Evolutionary conservation across 2,113 vertebrate genomes (phyloP), one percentile per base, ranked within the genome.

Genomic region (Brachypodius melanocephalos): DNA sequence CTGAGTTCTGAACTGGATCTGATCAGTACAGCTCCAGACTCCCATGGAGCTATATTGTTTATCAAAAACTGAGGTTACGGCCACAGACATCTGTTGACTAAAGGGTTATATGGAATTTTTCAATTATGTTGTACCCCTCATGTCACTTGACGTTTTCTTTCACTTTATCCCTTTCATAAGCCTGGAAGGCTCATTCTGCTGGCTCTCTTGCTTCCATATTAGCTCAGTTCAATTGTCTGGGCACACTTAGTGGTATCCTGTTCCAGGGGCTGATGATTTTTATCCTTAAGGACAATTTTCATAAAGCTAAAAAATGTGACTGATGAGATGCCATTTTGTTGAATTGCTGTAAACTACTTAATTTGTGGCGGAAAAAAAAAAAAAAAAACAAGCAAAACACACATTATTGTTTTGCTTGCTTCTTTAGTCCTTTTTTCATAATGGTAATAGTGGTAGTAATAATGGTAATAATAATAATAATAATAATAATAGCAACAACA

Each of bases 231-330:
- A 92, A 87, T 52, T 12, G 26, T 21, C 43, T 74, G 26, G 84
- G 32, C 76, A 91, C 46, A 72, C 19, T 78, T 43, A 54, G 13
- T 32, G 15, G 4, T 22, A 48, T 62, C 15, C n/a, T 95, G 20
- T 71, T 66, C 40, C 25, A 91, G 65, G 29, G n/a, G 74, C 62
- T 84, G 54, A 93, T 82, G n/a, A 63, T 1, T 58, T 96, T 80
- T 79, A 16, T 51, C 95, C 94, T 96, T 88, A 93, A 96, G 80
- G 4, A 17, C 24, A 59, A 20, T 88, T 94, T 95, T 91, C 40
- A 62, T 55, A 49, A 86, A 85, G 25, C 38, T 84, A 61, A 66
- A 68, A 80, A 86, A 88, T 38, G 19, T 67, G 58, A 34, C 36
- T 78, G 43, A 55, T 45, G 18, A 61, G 74, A 51, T 42, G 38